A percentile compares a stretch with the other conserved stretches of the same genome.
Evolutionary conservation across 2,113 vertebrate species (phyloP).

Genomic region (Cariama cristata): DNA sequence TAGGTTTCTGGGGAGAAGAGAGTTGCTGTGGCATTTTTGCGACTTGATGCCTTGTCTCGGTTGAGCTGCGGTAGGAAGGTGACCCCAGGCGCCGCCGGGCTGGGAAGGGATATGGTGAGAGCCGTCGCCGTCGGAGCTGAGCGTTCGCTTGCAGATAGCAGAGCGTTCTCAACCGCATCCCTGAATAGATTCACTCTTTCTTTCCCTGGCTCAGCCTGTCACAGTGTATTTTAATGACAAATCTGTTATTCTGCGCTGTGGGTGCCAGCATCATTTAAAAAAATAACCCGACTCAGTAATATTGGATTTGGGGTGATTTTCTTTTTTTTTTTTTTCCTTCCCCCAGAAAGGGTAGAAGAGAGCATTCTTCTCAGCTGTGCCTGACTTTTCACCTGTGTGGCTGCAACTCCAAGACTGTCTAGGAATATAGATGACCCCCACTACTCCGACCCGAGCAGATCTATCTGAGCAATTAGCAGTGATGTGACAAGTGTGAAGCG

Average conservation of each 20-base stretch:
- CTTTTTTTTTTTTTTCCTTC: rapidly evolving
- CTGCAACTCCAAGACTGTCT: rapidly evolving
- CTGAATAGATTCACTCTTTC: neutral
- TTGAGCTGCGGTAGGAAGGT: neutral
- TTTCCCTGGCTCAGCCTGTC: neutral
- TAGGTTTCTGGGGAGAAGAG: neutral
- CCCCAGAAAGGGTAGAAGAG: neutral
- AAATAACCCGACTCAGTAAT: neutral
- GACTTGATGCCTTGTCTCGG: neutral
- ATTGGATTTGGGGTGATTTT: neutral
- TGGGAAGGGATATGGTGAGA: neutral
- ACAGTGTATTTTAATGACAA: neutral
- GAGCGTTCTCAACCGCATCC: neutral
- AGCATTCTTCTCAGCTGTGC: neutral
- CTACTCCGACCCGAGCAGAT: neutral
- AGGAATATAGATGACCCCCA: neutral
- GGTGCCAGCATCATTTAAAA: neutral
- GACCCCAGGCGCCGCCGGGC: neutral
- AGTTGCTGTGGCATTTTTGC: neutral
- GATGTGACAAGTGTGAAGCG: too few species aligned
- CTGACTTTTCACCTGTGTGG: neutral
- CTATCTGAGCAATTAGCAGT: neutral
- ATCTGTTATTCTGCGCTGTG: neutral
- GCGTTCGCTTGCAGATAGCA: neutral
- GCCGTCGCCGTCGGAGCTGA: neutral